Evolutionary conservation across 2,888 invertebrate genomes (phyloP).

Genomic region (Platycheirus rosarum): DNA sequence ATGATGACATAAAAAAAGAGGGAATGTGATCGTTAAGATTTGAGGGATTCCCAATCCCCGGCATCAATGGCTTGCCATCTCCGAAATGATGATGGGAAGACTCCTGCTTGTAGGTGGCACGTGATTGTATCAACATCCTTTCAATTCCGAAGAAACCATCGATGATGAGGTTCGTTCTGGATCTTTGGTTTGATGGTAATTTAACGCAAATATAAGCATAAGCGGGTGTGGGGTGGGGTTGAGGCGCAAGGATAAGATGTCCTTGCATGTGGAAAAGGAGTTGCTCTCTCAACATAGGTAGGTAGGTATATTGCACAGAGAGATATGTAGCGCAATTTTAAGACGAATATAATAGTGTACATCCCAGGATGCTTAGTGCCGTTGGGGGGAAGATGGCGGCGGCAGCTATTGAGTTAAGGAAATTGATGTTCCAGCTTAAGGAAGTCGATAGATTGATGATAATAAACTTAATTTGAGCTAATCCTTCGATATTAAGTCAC

Average conservation of each 20-base stretch:
- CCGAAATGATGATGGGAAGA: constrained; percentile 5
- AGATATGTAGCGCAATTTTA: constrained; percentile 42
- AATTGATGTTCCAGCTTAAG: constrained; percentile 79
- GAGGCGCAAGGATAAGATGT: constrained; percentile 1
- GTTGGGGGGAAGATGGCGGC: constrained; percentile 27
- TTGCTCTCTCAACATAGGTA: constrained; percentile 45
- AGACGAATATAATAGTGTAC: constrained; percentile 1
- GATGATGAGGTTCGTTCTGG: constrained; percentile 68
- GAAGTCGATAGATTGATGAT: constrained; percentile 77
- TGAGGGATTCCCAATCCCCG: constrained; percentile 49
- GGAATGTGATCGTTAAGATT: constrained; percentile 65
- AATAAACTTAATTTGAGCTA: constrained; percentile 77
- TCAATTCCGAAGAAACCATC: constrained; percentile 65
- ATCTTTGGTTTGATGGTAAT: constrained; percentile 73
- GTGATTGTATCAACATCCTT: constrained; percentile 74
- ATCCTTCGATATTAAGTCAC: constrained; percentile 75
- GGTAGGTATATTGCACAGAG: constrained; percentile 3
- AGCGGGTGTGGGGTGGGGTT: background rate
- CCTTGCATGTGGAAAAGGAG: constrained; percentile 28
- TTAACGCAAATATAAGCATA: constrained; percentile 73
- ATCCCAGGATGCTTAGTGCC: constrained; percentile 18
- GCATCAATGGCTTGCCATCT: constrained; percentile 10
- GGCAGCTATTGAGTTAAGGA: constrained; percentile 77
- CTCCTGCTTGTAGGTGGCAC: constrained; percentile 50
- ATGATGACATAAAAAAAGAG: constrained; percentile 69